Percentiles rank a stretch among this genome's conserved stretches.
Evolutionary conservation across 2,888 invertebrate genomes (phyloP).

Genomic region (Allophyes oxyacanthae): DNA sequence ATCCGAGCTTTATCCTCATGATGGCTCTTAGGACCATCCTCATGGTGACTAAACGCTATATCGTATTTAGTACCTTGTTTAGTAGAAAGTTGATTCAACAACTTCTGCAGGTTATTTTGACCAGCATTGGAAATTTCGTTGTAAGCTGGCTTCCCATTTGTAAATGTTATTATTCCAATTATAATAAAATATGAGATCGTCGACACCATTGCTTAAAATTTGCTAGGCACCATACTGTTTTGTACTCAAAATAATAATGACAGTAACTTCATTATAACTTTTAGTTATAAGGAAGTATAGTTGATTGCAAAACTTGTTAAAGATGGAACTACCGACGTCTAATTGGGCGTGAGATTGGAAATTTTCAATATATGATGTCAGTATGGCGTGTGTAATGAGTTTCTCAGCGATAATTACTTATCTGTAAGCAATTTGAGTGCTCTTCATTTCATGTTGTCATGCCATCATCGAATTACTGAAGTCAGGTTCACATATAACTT

Average conservation of each 20-base stretch:
- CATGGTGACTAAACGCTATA: slow-evolving; percentile 28
- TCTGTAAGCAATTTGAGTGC: background rate
- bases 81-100: slow-evolving; percentile 21
- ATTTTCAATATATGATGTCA: slow-evolving; percentile 17
- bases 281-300: slow-evolving; percentile 20
- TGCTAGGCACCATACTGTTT: slow-evolving; percentile 4
- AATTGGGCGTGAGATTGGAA: slow-evolving; percentile 57
- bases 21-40: slow-evolving; percentile 22
- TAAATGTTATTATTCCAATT: slow-evolving; percentile 31
- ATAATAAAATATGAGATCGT: slow-evolving; percentile 20
- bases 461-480: background rate
- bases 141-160: slow-evolving; percentile 14
- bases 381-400: slow-evolving; percentile 17
- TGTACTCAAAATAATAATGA: slow-evolving; percentile 21
- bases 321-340: slow-evolving; percentile 27
- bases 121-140: slow-evolving; percentile 2
- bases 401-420: slow-evolving; percentile 7
- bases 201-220: slow-evolving; percentile 25
- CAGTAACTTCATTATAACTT: slow-evolving; percentile 20
- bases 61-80: slow-evolving; percentile 29
- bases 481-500: too few relatives aligned
- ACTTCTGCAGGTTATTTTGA: slow-evolving; percentile 22
- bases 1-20: slow-evolving; percentile 34
- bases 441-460: background rate
- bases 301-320: slow-evolving; percentile 37